Evolutionary conservation across 30 jellyfish, hydroid and myxozoan genomes (phyloP).

Genomic region (Aurelia coerulea): DNA sequence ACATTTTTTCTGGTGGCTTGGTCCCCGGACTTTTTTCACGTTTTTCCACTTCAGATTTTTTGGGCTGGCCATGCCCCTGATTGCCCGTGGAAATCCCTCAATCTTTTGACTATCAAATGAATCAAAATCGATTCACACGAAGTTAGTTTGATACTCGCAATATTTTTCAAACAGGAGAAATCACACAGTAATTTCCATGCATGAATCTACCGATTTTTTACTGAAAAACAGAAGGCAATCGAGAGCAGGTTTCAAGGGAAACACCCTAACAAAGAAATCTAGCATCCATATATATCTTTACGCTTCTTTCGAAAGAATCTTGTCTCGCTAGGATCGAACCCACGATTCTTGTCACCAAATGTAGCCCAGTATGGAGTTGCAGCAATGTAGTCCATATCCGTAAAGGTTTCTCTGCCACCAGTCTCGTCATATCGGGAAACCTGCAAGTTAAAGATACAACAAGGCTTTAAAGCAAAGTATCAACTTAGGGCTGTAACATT

Average conservation of each 20-base stretch:
- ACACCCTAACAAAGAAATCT: background rate
- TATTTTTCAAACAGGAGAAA: no score
- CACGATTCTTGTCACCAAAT: constrained; percentile 81
- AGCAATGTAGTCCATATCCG: constrained; percentile 88
- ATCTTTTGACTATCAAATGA: no score
- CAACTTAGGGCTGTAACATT: no score
- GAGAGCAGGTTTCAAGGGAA: no score
- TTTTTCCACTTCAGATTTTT: no score
- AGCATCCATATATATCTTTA: constrained; percentile 88
- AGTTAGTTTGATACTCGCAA: no score
- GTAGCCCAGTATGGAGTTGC: constrained; percentile 98
- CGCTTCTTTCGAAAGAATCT: constrained; percentile 91
- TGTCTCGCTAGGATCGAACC: constrained; percentile 97
- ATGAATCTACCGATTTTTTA: background rate
- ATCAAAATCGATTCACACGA: no score
- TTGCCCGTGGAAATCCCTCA: no score
- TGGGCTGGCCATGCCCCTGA: no score
- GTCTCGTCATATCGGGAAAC: constrained; percentile 66
- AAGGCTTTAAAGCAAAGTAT: background rate
- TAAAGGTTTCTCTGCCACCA: constrained; percentile 65
- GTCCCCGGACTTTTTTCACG: no score
- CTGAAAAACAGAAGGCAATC: background rate
- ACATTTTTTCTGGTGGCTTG: no score
- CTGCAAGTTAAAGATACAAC: constrained; percentile 24
- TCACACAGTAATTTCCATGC: no score